Percentiles rank a stretch among this genome's conserved stretches.
phyloP scores from a whole-genome alignment of 2,113 vertebrate genomes.

The Zosterops pallidus region DNA sequence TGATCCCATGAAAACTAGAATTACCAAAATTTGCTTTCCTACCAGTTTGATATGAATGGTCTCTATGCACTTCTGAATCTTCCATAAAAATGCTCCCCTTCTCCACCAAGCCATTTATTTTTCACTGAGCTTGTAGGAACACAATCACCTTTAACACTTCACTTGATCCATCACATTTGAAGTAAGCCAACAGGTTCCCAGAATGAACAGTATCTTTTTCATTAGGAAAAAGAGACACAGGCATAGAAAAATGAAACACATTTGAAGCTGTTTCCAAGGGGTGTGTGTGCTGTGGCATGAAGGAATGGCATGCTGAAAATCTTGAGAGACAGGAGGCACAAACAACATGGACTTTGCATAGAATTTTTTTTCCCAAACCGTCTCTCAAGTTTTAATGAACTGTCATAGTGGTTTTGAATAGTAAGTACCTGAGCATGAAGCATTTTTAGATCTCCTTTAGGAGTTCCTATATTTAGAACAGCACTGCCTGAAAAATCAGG shows the following conservation, averaged over 20 bases:
- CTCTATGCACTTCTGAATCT: background rate
- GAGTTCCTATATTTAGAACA: background rate
- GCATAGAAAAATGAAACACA: background rate
- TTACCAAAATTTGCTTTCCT: background rate
- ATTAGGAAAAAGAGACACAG: background rate
- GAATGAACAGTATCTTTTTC: background rate
- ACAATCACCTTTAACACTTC: background rate
- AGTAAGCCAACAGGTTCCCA: background rate
- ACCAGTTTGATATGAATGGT: background rate
- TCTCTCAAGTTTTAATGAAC: background rate
- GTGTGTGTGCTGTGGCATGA: background rate
- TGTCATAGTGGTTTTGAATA: background rate
- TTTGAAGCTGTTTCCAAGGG: background rate
- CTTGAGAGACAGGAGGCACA: background rate
- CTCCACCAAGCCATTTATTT: background rate
- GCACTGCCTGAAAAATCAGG: background rate
- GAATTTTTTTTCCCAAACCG: background rate
- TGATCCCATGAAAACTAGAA: background rate
- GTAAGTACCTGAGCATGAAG: background rate
- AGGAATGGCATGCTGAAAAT: background rate
- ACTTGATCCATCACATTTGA: background rate
- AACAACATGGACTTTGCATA: background rate
- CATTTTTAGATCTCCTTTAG: background rate
- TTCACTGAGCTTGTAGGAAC: background rate
- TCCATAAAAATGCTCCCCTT: background rate